These are phyloP conservation scores for Caenorhabditis sp. DNA, from an alignment of 2,888 invertebrate species.

Conservation along the genomic window DNA sequence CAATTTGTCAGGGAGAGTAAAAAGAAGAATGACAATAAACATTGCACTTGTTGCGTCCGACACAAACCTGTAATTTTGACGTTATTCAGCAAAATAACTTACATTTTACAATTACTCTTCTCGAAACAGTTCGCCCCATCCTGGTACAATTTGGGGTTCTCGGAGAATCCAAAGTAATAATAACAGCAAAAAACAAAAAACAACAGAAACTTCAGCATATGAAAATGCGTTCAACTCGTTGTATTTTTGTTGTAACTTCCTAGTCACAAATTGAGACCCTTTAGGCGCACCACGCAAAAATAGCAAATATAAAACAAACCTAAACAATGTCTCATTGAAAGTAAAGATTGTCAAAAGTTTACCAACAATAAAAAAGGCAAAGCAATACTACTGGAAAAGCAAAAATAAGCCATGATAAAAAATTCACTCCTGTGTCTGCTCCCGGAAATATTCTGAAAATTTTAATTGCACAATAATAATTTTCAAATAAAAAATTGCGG, in stretches of 20 bases:
- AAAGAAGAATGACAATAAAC: slow-evolving; percentile 90
- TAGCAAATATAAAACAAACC: slow-evolving; percentile 63
- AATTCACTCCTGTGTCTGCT: slow-evolving; percentile 77
- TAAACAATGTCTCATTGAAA: not conserved
- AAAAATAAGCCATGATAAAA: slow-evolving; percentile 78
- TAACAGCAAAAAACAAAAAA: slow-evolving; percentile 85
- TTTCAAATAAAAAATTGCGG: no score
- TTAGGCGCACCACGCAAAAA: slow-evolving; percentile 73
- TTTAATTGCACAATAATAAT: not conserved
- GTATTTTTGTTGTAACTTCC: slow-evolving; percentile 76
- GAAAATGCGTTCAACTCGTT: slow-evolving; percentile 69
- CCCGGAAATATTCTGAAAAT: slow-evolving; percentile 71
- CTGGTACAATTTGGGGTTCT: slow-evolving; percentile 91
- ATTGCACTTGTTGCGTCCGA: slow-evolving; percentile 87
- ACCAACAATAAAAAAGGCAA: slow-evolving; percentile 74
- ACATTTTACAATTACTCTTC: slow-evolving; percentile 79
- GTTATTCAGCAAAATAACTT: slow-evolving; percentile 5
- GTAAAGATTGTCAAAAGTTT: no score
- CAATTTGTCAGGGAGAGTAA: slow-evolving; percentile 89
- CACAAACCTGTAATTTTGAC: slow-evolving; percentile 77
- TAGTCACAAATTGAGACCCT: slow-evolving; percentile 72
- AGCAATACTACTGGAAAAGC: slow-evolving; percentile 73
- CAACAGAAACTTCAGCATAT: slow-evolving; percentile 68
- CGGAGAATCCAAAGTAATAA: slow-evolving; percentile 93
- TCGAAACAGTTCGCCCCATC: slow-evolving; percentile 88